Conservation (phyloP, 2,888 invertebrate species). For the Cabera pusaria region DNA sequence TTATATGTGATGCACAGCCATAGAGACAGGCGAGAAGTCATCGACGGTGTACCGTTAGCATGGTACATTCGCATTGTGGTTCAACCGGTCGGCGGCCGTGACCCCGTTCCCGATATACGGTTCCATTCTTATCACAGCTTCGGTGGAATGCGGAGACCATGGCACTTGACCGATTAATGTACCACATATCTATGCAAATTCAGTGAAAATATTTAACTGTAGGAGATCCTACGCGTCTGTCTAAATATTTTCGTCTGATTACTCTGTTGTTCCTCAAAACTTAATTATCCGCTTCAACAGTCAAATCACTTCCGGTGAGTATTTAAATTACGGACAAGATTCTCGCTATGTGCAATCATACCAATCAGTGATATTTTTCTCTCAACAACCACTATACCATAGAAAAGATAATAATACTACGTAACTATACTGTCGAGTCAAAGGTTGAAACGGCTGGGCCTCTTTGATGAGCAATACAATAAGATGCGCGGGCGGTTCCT, state of each 20-base stretch:
- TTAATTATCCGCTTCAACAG: no score
- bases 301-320: no score
- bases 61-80: slow-evolving; percentile 57
- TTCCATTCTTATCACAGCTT: slow-evolving; percentile 56
- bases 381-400: no score
- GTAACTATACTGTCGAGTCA: no score
- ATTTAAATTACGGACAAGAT: no score
- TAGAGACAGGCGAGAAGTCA: slow-evolving; percentile 39
- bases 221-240: no score
- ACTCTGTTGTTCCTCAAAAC: no score
- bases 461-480: slow-evolving; percentile 26
- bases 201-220: slow-evolving; percentile 1
- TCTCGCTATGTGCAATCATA: no score
- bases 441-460: slow-evolving; percentile 22
- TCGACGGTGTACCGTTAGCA: slow-evolving; percentile 51
- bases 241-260: no score
- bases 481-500: slow-evolving; percentile 30
- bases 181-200: slow-evolving; percentile 17
- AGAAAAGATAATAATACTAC: no score
- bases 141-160: slow-evolving; percentile 67
- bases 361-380: slow-evolving; percentile 18
- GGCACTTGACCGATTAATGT: slow-evolving; percentile 48
- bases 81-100: slow-evolving; percentile 72
- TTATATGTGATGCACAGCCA: no score
- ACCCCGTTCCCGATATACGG: slow-evolving; percentile 71